Evolutionary conservation across 2,888 invertebrate genomes (phyloP), one percentile per base, ranked within the genome.

Genomic region (Cosmia trapezina): DNA sequence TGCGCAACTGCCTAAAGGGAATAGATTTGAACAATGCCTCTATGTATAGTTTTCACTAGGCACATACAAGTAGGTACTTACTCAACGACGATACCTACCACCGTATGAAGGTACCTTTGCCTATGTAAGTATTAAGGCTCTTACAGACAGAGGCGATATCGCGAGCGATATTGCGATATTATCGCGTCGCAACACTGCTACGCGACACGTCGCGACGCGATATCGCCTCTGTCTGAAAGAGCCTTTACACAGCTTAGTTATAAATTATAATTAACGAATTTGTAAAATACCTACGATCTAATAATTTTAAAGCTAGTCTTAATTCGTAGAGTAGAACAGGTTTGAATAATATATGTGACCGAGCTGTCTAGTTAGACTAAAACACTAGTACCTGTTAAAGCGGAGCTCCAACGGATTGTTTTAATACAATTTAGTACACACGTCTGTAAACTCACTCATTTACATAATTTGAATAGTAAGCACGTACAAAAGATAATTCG

Each of bases 11-110:
- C 76, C 79, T 79, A 80, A 76, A 80, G 81, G 80, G 83, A 83
- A 84, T 83, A 80, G 81, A 76, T 84, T 79, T 70, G 76, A 83
- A 86, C 83, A 82, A 82, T 80, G 62, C 67, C 65, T 80, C 63
- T 80, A 78, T 78, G 64, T 67, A 68, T 54, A 56, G 65, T 73
- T 73, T 68, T 63, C 33, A 22, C 37, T 37, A 6, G 37, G 5
- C 22, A 76, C n/a, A 19, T 54, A 67, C 12, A 68, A 28, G 45
- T 62, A 37, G 37, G 5, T 28, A 68, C 17, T 28, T 62, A 28
- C 51, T 53, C 11, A 53, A n/a, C 9, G n/a, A 11, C 8, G 7
- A 43, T 43, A 57, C 14, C n/a, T 60, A 17, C n/a, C n/a, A 9
- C 8, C 17, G 60, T n/a, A 22, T 22, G 22, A 11, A 22, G 28